These are phyloP conservation scores for Atherinomorus stipes DNA, from an alignment of 2,113 vertebrate genomes.

Conservation along the genomic window DNA sequence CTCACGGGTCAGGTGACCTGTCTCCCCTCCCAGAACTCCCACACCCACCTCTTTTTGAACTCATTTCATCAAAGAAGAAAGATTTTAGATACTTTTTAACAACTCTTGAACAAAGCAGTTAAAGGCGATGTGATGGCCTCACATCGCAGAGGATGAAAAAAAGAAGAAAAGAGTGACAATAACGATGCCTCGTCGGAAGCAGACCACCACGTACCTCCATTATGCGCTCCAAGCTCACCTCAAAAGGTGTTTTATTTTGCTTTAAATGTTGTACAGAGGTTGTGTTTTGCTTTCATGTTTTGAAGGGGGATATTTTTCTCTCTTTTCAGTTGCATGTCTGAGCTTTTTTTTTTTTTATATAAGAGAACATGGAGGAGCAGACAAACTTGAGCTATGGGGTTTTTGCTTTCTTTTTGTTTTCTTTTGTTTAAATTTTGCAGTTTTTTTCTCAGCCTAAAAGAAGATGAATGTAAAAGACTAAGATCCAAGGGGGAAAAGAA, in stretches of 20 bases:
- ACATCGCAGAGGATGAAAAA: background rate
- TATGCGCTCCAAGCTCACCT: conserved; percentile 46
- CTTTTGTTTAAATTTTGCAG: background rate
- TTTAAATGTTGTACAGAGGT: conserved; percentile 55
- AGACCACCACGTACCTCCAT: conserved; percentile 66
- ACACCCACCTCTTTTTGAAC: conserved; percentile 51
- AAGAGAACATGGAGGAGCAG: conserved; percentile 27
- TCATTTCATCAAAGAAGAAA: conserved; percentile 22
- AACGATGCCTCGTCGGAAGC: conserved; percentile 27
- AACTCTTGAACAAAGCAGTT: conserved; percentile 33
- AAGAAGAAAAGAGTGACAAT: conserved; percentile 32
- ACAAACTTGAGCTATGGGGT: background rate
- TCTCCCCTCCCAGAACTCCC: conserved; percentile 22
- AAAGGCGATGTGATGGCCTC: conserved; percentile 1
- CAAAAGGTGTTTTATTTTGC: conserved; percentile 16
- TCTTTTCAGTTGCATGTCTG: conserved; percentile 32
- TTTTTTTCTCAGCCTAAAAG: conserved; percentile 21
- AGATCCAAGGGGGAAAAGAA: background rate
- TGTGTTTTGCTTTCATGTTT: conserved; percentile 12
- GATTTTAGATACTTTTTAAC: conserved; percentile 51
- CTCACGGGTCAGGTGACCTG: conserved; percentile 10
- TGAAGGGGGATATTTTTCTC: conserved; percentile 7
- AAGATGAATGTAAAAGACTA: conserved; percentile 41
- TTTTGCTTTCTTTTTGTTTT: background rate
- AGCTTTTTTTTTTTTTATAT: conserved; percentile 28